phyloP scores from a whole-genome alignment of 1,140 invertebrate genomes.

The Marisa cornuarietis region DNA sequence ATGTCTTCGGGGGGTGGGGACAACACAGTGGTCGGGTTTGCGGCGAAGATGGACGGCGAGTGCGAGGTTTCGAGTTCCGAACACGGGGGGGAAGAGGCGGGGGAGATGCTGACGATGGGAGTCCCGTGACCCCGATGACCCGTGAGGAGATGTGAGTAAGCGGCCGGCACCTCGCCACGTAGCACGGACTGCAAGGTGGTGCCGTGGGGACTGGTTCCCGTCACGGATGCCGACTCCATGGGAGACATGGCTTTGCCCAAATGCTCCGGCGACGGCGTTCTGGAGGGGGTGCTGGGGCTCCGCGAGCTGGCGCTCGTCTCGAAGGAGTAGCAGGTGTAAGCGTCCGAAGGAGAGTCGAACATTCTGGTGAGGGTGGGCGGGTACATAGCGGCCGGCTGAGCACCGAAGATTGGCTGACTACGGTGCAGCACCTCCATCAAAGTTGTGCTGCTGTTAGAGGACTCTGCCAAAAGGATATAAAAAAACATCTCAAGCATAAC shows the following conservation, averaged over 20 bases:
- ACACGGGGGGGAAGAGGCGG: constrained; percentile 19
- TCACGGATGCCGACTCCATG: not conserved
- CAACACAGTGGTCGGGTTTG: not conserved
- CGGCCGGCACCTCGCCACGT: constrained; percentile 53
- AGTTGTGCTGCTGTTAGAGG: constrained; percentile 6
- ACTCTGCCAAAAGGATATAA: constrained; percentile 1
- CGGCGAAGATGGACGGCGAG: not conserved
- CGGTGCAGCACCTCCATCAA: constrained; percentile 40
- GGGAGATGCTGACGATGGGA: not conserved
- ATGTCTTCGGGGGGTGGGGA: constrained; percentile 23
- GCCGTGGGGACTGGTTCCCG: constrained; percentile 19
- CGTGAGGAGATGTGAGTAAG: constrained; percentile 51
- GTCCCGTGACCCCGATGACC: constrained; percentile 9
- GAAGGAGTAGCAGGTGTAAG: constrained; percentile 40
- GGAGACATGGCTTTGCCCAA: constrained; percentile 17
- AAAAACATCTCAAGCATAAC: not conserved
- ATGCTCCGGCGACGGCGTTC: constrained; percentile 24
- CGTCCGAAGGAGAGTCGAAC: constrained; percentile 29
- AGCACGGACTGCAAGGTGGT: constrained; percentile 57
- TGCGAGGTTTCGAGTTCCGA: constrained; percentile 12
- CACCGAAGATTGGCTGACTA: constrained; percentile 24
- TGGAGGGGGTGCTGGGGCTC: constrained; percentile 23
- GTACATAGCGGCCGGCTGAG: constrained; percentile 27
- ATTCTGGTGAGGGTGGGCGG: constrained; percentile 16
- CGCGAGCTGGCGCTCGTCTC: constrained; percentile 25